A percentile compares a stretch with the other conserved stretches of the same genome.
These are phyloP conservation scores for Euphysa ruthae DNA, from an alignment of 30 jellyfish, hydroid and myxozoan genomes.

Conservation along the genomic window DNA sequence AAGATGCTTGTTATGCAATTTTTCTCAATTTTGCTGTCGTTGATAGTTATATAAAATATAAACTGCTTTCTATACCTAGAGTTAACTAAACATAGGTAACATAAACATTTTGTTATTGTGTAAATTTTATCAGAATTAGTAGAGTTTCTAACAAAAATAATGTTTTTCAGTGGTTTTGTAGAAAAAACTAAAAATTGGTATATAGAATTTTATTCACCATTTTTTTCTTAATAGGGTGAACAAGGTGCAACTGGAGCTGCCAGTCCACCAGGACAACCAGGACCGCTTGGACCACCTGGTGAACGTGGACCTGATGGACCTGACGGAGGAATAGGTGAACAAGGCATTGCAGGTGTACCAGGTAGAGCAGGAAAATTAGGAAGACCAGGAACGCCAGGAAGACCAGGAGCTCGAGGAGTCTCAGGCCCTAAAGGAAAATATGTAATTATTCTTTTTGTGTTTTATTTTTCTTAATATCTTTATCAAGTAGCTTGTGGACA, in stretches of 20 bases:
- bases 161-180: no score
- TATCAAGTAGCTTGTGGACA: no score
- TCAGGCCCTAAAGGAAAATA: slow-evolving; percentile 6
- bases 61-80: no score
- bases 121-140: no score
- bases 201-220: no score
- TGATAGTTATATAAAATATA: no score
- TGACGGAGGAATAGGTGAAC: slow-evolving; percentile 60
- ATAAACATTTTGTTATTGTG: no score
- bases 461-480: neutral
- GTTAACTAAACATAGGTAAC: no score
- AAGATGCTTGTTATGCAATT: no score
- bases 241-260: slow-evolving; percentile 46
- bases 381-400: slow-evolving; percentile 85
- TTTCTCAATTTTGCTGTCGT: no score
- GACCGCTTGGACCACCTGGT: slow-evolving; percentile 57
- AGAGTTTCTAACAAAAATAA: no score
- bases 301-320: slow-evolving; percentile 53
- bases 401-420: slow-evolving; percentile 51
- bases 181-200: no score
- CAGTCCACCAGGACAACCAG: slow-evolving; percentile 22
- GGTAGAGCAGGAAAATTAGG: slow-evolving; percentile 60
- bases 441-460: neutral
- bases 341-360: slow-evolving; percentile 67
- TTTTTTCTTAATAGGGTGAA: slow-evolving; percentile 43